A percentile compares a stretch with the other conserved stretches of the same genome.
Evolutionary conservation across 2,113 vertebrate genomes (phyloP).

Genomic region (Lagopus leucura): DNA sequence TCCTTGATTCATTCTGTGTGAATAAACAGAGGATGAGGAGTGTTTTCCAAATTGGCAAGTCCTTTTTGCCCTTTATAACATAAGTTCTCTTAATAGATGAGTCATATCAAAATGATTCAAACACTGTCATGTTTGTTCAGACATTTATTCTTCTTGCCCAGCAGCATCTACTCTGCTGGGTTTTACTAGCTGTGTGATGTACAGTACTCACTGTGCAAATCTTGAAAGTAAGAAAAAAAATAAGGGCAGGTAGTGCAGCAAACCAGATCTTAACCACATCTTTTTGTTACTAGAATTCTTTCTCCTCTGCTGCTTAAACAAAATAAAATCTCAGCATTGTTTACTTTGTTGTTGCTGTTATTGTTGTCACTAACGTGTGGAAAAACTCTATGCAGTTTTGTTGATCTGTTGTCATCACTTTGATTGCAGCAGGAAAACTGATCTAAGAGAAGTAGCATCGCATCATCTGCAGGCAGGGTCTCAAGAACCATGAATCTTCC

Average conservation of each 20-base stretch:
- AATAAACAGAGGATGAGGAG: background rate
- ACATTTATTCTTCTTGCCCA: slow-evolving; percentile 3
- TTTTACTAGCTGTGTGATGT: background rate
- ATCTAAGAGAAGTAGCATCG: background rate
- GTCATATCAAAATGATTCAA: background rate
- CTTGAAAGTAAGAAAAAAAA: background rate
- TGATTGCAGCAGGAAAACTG: background rate
- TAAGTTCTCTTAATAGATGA: background rate
- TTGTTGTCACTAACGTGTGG: background rate
- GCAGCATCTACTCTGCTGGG: background rate
- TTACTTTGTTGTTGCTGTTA: background rate
- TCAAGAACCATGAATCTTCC: background rate
- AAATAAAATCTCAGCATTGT: background rate
- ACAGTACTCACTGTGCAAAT: background rate
- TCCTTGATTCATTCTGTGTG: background rate
- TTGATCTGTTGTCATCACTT: background rate
- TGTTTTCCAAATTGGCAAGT: background rate
- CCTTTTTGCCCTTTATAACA: background rate
- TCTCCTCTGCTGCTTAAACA: background rate
- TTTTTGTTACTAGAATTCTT: background rate
- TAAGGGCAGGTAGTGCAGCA: background rate
- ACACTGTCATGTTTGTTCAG: background rate
- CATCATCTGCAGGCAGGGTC: background rate
- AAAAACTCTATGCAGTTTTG: background rate
- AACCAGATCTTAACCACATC: too few relatives aligned